These are phyloP conservation scores for Falco novaeseelandiae DNA, from an alignment of 2,797 vertebrate genomes.

Conservation along the genomic window DNA sequence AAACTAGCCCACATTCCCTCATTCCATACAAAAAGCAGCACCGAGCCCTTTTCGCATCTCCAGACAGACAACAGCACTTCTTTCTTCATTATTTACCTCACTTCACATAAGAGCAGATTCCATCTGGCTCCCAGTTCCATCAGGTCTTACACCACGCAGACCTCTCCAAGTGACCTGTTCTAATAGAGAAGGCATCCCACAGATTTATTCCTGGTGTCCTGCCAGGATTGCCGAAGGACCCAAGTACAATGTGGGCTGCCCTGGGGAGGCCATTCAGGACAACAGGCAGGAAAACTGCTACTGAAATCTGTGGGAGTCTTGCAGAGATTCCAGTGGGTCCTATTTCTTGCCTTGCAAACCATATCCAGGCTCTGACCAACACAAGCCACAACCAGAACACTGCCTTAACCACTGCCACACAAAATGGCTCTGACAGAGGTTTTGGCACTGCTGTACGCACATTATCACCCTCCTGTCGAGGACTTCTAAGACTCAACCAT, in stretches of 20 bases:
- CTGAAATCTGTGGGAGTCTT: neutral
- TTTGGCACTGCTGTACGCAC: neutral
- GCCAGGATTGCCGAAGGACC: neutral
- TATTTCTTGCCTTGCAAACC: neutral
- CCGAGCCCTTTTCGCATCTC: neutral
- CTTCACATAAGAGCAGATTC: neutral
- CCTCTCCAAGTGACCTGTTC: neutral
- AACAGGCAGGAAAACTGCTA: neutral
- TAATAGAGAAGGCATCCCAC: neutral
- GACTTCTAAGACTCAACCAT: neutral
- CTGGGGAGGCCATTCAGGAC: neutral
- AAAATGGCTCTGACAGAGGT: neutral
- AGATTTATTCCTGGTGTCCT: too few species aligned
- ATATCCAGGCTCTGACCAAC: neutral
- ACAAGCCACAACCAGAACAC: neutral
- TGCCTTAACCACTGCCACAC: neutral
- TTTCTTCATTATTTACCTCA: neutral
- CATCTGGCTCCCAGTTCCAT: neutral
- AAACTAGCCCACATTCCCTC: rapidly evolving
- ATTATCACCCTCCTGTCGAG: neutral
- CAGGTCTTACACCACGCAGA: neutral
- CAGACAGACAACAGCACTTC: neutral
- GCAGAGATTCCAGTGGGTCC: neutral
- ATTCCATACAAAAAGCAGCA: rapidly evolving
- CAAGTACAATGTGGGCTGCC: rapidly evolving